Percentiles rank a stretch among this genome's conserved stretches.
Conservation (phyloP, 2,797 vertebrate species). For the Coluber constrictor region DNA sequence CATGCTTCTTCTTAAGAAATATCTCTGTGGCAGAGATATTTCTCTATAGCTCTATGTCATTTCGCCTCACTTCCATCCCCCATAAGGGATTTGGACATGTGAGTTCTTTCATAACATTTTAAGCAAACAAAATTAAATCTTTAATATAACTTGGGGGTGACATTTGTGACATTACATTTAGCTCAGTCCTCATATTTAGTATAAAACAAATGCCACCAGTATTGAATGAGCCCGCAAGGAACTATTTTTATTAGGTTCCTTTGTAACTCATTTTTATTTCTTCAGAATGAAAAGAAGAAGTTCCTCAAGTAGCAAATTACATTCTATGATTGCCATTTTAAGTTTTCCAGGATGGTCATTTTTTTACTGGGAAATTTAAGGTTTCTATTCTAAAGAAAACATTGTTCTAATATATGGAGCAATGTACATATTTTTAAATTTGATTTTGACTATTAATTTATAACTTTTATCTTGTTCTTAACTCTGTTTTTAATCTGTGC, state of each 20-base stretch:
- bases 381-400: not conserved
- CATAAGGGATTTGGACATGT: not conserved
- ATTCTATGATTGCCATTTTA: not conserved
- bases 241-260: not conserved
- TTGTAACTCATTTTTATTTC: not conserved
- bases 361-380: not conserved
- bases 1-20: not conserved
- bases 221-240: not conserved
- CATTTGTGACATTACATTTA: not conserved
- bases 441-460: not conserved
- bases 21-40: not conserved
- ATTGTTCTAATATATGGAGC: not conserved
- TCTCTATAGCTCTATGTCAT: not conserved
- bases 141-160: not conserved
- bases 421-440: not conserved
- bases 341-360: not conserved
- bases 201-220: not conserved
- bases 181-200: not conserved
- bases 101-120: not conserved
- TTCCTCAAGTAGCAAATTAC: not conserved
- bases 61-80: not conserved
- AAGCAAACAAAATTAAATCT: not conserved
- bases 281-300: not conserved
- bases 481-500: not conserved
- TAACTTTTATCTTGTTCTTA: not conserved